phyloP scores from a whole-genome alignment of 2,888 invertebrate genomes.

The Zygogramma bicolorata region DNA sequence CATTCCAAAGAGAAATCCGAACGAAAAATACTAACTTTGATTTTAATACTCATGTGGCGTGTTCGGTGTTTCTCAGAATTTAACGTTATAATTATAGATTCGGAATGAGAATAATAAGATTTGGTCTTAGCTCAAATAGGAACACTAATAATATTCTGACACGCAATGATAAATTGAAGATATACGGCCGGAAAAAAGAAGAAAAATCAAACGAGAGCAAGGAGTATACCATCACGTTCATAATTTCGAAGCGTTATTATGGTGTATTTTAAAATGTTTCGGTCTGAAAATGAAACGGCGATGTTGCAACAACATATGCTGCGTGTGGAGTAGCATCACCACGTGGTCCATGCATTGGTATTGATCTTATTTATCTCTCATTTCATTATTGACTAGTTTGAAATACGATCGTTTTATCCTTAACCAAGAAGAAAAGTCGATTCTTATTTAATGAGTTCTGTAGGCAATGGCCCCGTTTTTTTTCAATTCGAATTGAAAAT shows the following conservation, averaged over 20 bases:
- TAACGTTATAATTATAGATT: conserved; percentile 49
- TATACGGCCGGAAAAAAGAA: conserved; percentile 21
- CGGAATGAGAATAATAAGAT: conserved; percentile 48
- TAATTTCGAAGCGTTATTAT: conserved; percentile 16
- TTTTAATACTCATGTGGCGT: conserved; percentile 48
- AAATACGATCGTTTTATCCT: too few species aligned
- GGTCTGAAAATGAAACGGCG: not conserved
- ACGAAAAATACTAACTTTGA: conserved; percentile 37
- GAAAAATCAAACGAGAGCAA: conserved; percentile 34
- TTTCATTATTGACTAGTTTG: too few species aligned
- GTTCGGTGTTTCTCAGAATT: conserved; percentile 44
- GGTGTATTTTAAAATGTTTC: conserved; percentile 24
- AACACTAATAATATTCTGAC: conserved; percentile 49
- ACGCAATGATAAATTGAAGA: conserved; percentile 48
- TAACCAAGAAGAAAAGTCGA: too few species aligned
- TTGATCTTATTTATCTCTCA: too few species aligned
- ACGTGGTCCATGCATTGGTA: not conserved
- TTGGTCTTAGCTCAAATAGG: conserved; percentile 47
- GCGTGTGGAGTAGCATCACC: not conserved
- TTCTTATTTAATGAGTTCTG: too few species aligned
- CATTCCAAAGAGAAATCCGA: conserved; percentile 30
- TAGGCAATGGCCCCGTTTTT: too few species aligned
- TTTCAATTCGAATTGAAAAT: too few species aligned
- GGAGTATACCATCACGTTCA: conserved; percentile 19
- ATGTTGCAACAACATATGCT: not conserved